Conservation (phyloP, 2,113 vertebrate genomes). For the Pogona vitticeps region DNA sequence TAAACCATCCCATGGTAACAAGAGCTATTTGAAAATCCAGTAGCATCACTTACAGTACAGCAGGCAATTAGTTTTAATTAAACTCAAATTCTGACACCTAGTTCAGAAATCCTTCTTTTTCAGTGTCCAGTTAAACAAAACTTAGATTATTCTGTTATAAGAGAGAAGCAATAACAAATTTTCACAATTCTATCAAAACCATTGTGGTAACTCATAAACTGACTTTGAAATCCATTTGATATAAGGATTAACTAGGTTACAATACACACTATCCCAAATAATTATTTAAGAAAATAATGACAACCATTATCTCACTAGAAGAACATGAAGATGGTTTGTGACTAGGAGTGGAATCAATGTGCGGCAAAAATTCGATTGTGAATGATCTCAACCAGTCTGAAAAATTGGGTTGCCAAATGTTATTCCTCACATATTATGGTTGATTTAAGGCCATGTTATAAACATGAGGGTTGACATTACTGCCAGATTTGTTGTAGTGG, state of each 20-base stretch:
- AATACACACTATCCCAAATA: not conserved
- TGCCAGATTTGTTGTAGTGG: too few relatives aligned
- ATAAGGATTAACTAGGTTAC: not conserved
- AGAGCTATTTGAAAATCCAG: conserved; percentile 56
- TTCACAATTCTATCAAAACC: conserved; percentile 30
- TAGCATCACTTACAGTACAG: conserved; percentile 58
- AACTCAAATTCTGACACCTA: conserved; percentile 68
- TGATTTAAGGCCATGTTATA: not conserved
- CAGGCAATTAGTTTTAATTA: conserved; percentile 73
- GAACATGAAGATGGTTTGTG: not conserved
- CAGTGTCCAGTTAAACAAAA: conserved; percentile 46
- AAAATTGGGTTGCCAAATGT: too few relatives aligned
- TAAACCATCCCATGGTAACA: conserved; percentile 54
- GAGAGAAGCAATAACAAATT: conserved; percentile 46
- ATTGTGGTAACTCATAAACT: conserved; percentile 27
- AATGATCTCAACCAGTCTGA: not conserved
- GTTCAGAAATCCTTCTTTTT: conserved; percentile 50
- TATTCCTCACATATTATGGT: not conserved
- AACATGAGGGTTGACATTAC: too few relatives aligned
- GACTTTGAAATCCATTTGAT: conserved; percentile 31
- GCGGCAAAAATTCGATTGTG: not conserved
- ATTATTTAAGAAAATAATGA: conserved; percentile 21
- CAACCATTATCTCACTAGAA: not conserved
- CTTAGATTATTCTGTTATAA: conserved; percentile 46
- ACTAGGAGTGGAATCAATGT: too few relatives aligned